These are phyloP conservation scores for Siphamia tubifer DNA, from an alignment of 2,113 vertebrate species.

Conservation along the genomic window DNA sequence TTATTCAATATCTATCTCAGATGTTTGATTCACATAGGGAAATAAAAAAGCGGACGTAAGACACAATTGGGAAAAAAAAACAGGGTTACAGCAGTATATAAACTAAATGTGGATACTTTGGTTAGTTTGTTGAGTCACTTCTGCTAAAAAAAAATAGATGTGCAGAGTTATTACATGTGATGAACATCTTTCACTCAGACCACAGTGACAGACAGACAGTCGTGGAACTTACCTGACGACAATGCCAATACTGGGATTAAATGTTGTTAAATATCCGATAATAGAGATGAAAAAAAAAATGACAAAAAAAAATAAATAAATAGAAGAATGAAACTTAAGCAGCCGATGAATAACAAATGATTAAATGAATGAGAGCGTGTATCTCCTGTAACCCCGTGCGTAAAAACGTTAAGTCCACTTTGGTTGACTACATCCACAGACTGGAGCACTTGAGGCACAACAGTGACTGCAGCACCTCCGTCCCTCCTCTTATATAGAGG, in stretches of 20 bases:
- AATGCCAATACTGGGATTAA: background rate
- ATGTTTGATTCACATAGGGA: too few relatives aligned
- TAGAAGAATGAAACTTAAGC: background rate
- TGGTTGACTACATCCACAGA: slow-evolving; percentile 64
- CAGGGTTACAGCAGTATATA: too few relatives aligned
- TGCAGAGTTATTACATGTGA: too few relatives aligned
- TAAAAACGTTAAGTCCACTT: slow-evolving; percentile 65
- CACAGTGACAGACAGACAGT: background rate
- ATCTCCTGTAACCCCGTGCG: slow-evolving; percentile 40
- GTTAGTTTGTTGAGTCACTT: too few relatives aligned
- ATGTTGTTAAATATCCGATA: slow-evolving; percentile 45
- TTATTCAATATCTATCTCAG: too few relatives aligned
- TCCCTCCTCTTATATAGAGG: slow-evolving; percentile 77
- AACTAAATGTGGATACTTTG: too few relatives aligned
- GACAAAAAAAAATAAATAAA: background rate
- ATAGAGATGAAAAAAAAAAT: background rate
- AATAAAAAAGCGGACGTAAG: too few relatives aligned
- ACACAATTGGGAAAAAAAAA: too few relatives aligned
- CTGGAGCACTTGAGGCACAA: slow-evolving; percentile 39
- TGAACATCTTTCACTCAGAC: too few relatives aligned
- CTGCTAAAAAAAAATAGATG: too few relatives aligned
- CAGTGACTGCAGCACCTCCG: slow-evolving; percentile 32
- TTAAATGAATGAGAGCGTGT: slow-evolving; percentile 12
- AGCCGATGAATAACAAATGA: background rate
- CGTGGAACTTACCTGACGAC: slow-evolving; percentile 52